A percentile compares a stretch with the other conserved stretches of the same genome.
Conservation (phyloP, 2,113 vertebrate genomes). For the Irena cyanogastra region DNA sequence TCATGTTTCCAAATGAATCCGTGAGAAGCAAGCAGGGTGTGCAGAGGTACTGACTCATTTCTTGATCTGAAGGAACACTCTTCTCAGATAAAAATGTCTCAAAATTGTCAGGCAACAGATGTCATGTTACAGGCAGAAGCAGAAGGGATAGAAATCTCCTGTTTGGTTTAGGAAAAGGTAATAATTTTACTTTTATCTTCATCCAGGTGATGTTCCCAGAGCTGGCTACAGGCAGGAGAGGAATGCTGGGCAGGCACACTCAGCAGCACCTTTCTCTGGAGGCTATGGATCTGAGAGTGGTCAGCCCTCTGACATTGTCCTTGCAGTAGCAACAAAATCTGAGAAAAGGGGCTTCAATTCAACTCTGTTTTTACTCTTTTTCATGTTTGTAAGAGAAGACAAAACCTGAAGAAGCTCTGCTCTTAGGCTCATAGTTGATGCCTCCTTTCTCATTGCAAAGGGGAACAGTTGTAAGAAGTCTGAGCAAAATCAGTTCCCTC, state of each 20-base stretch:
- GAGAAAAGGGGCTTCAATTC: not conserved
- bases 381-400: not conserved
- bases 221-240: not conserved
- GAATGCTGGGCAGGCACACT: fast-evolving
- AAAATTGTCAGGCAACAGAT: not conserved
- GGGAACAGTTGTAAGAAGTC: not conserved
- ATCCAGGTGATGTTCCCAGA: not conserved
- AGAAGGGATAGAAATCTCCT: not conserved
- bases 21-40: not conserved
- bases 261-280: not conserved
- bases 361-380: not conserved
- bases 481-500: not conserved
- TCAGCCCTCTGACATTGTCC: not conserved
- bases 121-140: not conserved
- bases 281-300: not conserved
- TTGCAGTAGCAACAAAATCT: not conserved
- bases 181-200: not conserved
- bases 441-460: not conserved
- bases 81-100: not conserved
- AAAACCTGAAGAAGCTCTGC: not conserved
- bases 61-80: not conserved
- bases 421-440: not conserved
- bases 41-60: not conserved
- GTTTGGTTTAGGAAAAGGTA: not conserved
- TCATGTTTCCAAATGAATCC: not conserved